Conservation (phyloP, 2,113 vertebrate species). For the Setophaga petechia region DNA sequence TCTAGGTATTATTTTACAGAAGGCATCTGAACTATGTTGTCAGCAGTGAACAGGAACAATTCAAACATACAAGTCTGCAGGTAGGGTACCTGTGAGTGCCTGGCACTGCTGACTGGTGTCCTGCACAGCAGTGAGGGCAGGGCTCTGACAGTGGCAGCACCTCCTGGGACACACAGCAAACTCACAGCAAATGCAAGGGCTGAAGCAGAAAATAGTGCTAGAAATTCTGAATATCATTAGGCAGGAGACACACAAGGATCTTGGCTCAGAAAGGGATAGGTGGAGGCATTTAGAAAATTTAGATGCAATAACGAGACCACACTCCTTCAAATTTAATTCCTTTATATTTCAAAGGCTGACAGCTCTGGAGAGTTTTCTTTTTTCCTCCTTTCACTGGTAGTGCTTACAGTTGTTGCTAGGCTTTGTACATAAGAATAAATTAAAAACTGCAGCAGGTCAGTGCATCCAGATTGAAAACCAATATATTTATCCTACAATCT, state of each 20-base stretch:
- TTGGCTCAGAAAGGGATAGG: not conserved
- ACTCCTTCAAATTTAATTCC: not conserved
- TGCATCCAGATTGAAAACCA: not conserved
- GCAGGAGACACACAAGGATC: not conserved
- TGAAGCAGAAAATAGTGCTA: not conserved
- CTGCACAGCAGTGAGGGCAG: not conserved
- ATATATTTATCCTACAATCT: not conserved
- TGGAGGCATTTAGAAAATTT: not conserved
- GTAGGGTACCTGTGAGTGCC: not conserved
- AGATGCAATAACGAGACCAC: not conserved
- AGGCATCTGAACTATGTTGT: not conserved
- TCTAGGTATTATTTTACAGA: not conserved
- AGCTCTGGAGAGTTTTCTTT: not conserved
- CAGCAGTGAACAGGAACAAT: not conserved
- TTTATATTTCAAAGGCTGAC: not conserved
- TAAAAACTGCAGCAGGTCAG: not conserved
- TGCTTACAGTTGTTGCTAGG: not conserved
- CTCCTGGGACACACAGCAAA: not conserved
- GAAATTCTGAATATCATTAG: not conserved
- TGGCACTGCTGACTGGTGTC: not conserved
- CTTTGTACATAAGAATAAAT: not conserved
- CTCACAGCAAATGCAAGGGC: not conserved
- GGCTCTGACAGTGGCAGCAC: not conserved
- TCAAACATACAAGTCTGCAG: not conserved
- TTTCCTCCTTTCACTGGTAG: accelerated